A percentile compares a stretch with the other conserved stretches of the same genome.
phyloP scores from a whole-genome alignment of 2,888 invertebrate genomes.

The Diarsia mendica region DNA sequence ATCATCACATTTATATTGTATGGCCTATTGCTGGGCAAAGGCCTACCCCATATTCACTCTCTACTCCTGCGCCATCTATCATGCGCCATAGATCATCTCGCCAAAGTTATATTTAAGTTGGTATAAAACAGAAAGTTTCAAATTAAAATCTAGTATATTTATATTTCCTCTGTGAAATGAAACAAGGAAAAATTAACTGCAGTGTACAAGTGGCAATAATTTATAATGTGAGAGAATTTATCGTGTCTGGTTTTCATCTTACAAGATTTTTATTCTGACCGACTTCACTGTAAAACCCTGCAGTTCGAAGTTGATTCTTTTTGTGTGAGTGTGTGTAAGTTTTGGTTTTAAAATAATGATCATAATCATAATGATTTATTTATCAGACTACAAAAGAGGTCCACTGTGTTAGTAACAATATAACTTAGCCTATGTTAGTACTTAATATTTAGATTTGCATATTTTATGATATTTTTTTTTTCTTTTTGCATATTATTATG shows the following conservation, averaged over 20 bases:
- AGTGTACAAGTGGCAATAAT: background rate
- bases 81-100: too few relatives aligned
- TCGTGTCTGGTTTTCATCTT: conserved; percentile 26
- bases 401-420: too few relatives aligned
- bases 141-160: conserved; percentile 9
- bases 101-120: background rate
- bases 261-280: background rate
- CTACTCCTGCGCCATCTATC: too few relatives aligned
- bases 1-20: too few relatives aligned
- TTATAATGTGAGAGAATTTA: conserved; percentile 8
- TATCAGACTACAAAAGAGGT: too few relatives aligned
- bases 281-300: background rate
- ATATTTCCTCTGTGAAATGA: background rate
- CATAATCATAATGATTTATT: too few relatives aligned
- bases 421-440: too few relatives aligned
- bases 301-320: background rate
- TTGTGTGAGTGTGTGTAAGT: background rate
- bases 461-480: too few relatives aligned
- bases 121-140: background rate
- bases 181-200: conserved; percentile 6
- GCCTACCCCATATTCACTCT: too few relatives aligned
- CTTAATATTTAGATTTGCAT: too few relatives aligned
- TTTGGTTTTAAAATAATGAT: background rate
- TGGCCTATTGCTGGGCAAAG: too few relatives aligned
- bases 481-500: too few relatives aligned